Percentiles rank a stretch among this genome's conserved stretches.
Evolutionary conservation across 2,888 invertebrate species (phyloP).

Genomic region (Schizaphis graminum): DNA sequence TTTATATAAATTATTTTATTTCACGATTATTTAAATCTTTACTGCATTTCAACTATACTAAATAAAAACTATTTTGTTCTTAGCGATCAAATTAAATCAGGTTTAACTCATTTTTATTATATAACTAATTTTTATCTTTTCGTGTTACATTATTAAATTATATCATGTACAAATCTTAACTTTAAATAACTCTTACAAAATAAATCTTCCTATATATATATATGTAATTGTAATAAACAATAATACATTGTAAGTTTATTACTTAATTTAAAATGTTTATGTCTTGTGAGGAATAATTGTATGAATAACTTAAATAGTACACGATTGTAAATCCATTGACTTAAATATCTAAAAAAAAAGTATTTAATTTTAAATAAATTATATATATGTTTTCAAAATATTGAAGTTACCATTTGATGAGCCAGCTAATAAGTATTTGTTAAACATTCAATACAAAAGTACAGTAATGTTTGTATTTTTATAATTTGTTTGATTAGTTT

Average conservation of each 20-base stretch:
- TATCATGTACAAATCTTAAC: not conserved
- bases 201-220: not conserved
- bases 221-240: not conserved
- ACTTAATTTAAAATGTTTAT: not conserved
- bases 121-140: not conserved
- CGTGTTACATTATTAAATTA: not conserved
- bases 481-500: not conserved
- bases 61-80: not conserved
- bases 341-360: not conserved
- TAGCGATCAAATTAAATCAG: not conserved
- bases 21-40: not conserved
- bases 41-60: not conserved
- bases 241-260: not conserved
- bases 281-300: not conserved
- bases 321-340: not conserved
- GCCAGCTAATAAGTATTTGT: not conserved
- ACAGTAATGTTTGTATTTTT: not conserved
- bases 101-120: not conserved
- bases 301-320: not conserved
- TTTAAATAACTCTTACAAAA: not conserved
- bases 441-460: not conserved
- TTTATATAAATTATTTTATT: not conserved
- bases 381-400: not conserved
- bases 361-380: not conserved
- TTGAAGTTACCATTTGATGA: not conserved